These are phyloP conservation scores for Acanthopagrus latus DNA, from an alignment of 2,797 vertebrate genomes.

Conservation along the genomic window DNA sequence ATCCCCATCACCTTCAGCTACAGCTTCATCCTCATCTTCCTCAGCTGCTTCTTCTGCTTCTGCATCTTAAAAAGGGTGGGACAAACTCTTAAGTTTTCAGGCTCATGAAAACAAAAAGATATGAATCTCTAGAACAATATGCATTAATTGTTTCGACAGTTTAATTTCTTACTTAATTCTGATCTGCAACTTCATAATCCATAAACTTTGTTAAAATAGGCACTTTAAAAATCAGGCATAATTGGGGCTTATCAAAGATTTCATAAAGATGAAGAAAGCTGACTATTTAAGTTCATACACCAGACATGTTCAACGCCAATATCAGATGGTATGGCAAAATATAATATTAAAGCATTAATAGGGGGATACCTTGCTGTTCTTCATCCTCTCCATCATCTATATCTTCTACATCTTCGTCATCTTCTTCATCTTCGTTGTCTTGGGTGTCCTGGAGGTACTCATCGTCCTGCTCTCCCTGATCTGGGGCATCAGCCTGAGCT, in stretches of 20 bases:
- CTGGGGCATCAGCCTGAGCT: slow-evolving; percentile 67
- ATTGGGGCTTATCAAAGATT: not conserved
- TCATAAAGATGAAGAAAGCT: not conserved
- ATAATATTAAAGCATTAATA: too few species aligned
- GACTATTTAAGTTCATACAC: not conserved
- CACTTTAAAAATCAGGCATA: not conserved
- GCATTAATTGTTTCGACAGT: not conserved
- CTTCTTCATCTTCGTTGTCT: slow-evolving; percentile 46
- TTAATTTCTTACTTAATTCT: too few species aligned
- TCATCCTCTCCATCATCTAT: slow-evolving; percentile 42
- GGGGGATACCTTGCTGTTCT: slow-evolving; percentile 56
- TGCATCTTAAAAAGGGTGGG: not conserved
- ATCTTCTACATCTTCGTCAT: slow-evolving; percentile 11
- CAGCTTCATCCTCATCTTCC: not conserved
- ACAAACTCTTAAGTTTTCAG: not conserved
- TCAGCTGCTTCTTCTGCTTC: slow-evolving; percentile 52
- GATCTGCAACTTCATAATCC: not conserved
- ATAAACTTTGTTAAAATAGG: not conserved
- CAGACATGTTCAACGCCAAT: too few species aligned
- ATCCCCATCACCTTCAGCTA: slow-evolving; percentile 1
- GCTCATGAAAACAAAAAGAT: not conserved
- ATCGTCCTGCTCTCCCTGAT: slow-evolving; percentile 42
- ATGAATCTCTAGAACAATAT: not conserved
- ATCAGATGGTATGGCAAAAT: not conserved
- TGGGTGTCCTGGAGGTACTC: slow-evolving; percentile 41